These are phyloP conservation scores for Oxyruncus cristatus DNA, from an alignment of 2,113 vertebrate species.

Conservation along the genomic window DNA sequence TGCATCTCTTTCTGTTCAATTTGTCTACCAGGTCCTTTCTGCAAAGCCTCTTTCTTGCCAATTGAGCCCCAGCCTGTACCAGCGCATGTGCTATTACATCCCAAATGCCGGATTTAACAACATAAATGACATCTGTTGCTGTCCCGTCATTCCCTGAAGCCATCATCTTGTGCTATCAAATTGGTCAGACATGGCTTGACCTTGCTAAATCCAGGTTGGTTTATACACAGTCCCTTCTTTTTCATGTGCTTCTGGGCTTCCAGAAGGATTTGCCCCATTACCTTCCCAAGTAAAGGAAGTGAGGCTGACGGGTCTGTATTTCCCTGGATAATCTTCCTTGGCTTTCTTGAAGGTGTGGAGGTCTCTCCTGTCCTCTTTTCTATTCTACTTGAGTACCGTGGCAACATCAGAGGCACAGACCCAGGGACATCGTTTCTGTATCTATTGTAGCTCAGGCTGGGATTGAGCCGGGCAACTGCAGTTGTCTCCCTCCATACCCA, in stretches of 20 bases:
- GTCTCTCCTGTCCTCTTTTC: not conserved
- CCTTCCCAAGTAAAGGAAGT: not conserved
- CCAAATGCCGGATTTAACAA: not conserved
- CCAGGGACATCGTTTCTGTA: not conserved
- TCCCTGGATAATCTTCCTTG: not conserved
- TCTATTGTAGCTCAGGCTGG: not conserved
- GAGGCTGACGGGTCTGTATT: not conserved
- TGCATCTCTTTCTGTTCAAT: not conserved
- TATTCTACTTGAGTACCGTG: rapidly evolving
- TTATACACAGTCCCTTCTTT: not conserved
- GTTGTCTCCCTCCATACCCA: not conserved
- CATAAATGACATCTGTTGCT: not conserved
- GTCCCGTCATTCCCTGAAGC: not conserved
- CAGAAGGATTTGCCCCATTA: not conserved
- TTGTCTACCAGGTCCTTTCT: not conserved
- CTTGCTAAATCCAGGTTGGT: not conserved
- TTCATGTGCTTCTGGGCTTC: not conserved
- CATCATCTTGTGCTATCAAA: not conserved
- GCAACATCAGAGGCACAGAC: not conserved
- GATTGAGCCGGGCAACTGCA: not conserved
- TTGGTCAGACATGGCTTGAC: not conserved
- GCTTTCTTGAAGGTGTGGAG: not conserved
- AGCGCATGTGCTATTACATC: not conserved
- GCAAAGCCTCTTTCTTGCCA: not conserved
- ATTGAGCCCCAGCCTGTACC: not conserved